These are phyloP conservation scores for Dromius quadrimaculatus DNA, from an alignment of 2,888 invertebrate species.

Conservation along the genomic window DNA sequence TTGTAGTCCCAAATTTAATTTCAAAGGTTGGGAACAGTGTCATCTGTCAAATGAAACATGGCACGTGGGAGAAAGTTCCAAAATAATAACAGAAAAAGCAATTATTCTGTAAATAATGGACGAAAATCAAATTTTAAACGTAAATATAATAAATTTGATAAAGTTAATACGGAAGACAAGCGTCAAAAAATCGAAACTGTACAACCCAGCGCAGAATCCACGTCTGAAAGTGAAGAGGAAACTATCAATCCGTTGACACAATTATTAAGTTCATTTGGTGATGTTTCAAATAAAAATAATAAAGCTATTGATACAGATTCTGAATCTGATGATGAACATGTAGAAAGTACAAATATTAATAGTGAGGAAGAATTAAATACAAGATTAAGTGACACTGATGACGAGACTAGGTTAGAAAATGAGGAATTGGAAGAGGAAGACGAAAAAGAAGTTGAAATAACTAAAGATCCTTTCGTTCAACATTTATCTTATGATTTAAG, in stretches of 20 bases:
- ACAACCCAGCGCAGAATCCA: slow-evolving; percentile 60
- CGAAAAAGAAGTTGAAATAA: slow-evolving; percentile 57
- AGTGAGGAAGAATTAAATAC: neutral
- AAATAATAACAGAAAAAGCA: slow-evolving; percentile 26
- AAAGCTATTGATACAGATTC: slow-evolving; percentile 50
- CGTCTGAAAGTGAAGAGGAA: slow-evolving; percentile 69
- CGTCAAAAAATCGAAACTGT: slow-evolving; percentile 65
- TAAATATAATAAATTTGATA: slow-evolving; percentile 69
- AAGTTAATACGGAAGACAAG: slow-evolving; percentile 68
- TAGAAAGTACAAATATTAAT: slow-evolving; percentile 27
- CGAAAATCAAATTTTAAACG: slow-evolving; percentile 59
- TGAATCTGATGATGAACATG: slow-evolving; percentile 45
- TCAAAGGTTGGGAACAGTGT: no score
- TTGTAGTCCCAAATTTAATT: no score
- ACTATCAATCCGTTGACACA: slow-evolving; percentile 68
- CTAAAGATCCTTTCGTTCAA: slow-evolving; percentile 75
- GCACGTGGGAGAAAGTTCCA: slow-evolving; percentile 40
- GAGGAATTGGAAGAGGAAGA: slow-evolving; percentile 53
- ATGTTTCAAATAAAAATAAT: slow-evolving; percentile 40
- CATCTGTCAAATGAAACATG: slow-evolving; percentile 29
- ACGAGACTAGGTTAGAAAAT: slow-evolving; percentile 62
- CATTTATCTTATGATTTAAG: slow-evolving; percentile 78
- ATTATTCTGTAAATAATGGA: slow-evolving; percentile 16
- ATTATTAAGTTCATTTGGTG: slow-evolving; percentile 69
- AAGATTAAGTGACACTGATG: slow-evolving; percentile 52